Percentiles rank a stretch among this genome's conserved stretches.
Evolutionary conservation across 2,888 invertebrate species (phyloP).

Genomic region (Galerucella calmariensis): DNA sequence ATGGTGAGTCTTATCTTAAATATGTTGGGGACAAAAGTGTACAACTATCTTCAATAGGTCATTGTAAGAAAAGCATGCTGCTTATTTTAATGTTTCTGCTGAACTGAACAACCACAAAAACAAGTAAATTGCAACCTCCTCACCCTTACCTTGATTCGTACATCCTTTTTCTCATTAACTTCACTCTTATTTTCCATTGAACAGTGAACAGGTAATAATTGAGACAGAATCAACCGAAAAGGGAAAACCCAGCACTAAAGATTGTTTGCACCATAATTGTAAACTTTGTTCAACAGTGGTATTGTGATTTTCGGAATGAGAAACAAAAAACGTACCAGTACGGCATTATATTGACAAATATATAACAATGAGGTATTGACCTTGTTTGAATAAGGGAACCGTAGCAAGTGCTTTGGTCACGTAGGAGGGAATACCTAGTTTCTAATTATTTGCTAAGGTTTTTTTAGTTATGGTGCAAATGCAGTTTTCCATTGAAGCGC

Average conservation of each 20-base stretch:
- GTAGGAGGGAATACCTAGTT: no score
- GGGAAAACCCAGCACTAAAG: constrained; percentile 7
- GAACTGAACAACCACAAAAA: neutral
- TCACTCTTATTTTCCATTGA: constrained; percentile 19
- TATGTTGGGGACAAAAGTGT: no score
- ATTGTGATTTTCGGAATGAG: no score
- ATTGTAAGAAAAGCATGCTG: neutral
- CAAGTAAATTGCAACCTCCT: neutral
- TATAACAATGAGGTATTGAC: no score
- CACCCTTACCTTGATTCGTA: constrained; percentile 6
- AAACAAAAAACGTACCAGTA: no score
- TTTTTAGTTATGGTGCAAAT: neutral
- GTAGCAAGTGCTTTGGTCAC: no score
- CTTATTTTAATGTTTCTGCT: neutral
- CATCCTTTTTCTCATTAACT: constrained; percentile 13
- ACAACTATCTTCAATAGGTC: no score
- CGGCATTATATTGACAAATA: no score
- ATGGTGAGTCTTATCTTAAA: no score
- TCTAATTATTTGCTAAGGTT: no score
- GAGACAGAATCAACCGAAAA: constrained; percentile 20
- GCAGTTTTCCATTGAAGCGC: neutral
- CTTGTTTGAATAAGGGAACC: no score
- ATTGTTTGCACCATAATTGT: constrained; percentile 15
- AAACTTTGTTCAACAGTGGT: neutral
- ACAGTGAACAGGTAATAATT: constrained; percentile 24